These are phyloP conservation scores for Ophthalmolycus amberensis DNA, from an alignment of 2,113 vertebrate species.

Conservation along the genomic window DNA sequence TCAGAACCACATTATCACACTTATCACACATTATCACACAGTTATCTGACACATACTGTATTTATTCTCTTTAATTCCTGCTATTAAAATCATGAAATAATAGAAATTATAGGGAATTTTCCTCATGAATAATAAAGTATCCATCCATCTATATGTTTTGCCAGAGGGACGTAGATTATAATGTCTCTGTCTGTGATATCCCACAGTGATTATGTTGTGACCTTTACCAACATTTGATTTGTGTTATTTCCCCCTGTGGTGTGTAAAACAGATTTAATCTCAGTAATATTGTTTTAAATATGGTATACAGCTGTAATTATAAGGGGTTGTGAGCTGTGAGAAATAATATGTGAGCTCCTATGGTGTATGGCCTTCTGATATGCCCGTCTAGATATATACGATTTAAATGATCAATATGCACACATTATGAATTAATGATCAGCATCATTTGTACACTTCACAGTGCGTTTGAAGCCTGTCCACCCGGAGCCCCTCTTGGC, in stretches of 20 bases:
- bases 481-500: neutral
- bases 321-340: neutral
- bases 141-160: neutral
- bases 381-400: neutral
- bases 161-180: neutral
- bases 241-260: neutral
- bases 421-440: neutral
- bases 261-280: neutral
- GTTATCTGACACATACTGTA: neutral
- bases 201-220: neutral
- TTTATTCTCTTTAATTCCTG: neutral
- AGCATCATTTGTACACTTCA: slow-evolving; percentile 1
- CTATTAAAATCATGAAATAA: neutral
- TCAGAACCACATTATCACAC: neutral
- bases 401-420: neutral
- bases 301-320: neutral
- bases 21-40: no score
- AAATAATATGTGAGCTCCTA: neutral
- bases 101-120: neutral
- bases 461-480: neutral
- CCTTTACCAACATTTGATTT: neutral
- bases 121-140: neutral
- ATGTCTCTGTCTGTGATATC: neutral
- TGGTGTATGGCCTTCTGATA: neutral
- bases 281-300: neutral